phyloP scores from a whole-genome alignment of 2,888 invertebrate genomes.

The Isoperla grammatica region DNA sequence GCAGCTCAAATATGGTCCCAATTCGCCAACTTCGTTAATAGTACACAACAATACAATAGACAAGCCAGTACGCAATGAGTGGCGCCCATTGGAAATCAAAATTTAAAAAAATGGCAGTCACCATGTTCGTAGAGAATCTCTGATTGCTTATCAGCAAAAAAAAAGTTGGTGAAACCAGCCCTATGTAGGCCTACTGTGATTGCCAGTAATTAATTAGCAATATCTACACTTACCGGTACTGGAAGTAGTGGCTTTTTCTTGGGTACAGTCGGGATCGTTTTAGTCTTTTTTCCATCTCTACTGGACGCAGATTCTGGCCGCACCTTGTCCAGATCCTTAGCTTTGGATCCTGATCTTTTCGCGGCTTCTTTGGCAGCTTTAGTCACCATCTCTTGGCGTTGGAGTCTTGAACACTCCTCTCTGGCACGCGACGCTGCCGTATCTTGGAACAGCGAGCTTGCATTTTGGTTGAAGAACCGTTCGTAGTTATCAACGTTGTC shows the following conservation, averaged over 20 bases:
- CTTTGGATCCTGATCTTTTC: conserved; percentile 46
- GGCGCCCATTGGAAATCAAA: no score
- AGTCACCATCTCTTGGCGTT: conserved; percentile 61
- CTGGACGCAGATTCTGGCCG: conserved; percentile 28
- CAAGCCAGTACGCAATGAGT: no score
- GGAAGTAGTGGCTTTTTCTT: conserved; percentile 18
- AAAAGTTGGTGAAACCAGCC: no score
- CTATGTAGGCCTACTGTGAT: no score
- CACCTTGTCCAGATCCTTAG: conserved; percentile 20
- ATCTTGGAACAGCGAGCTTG: conserved; percentile 65
- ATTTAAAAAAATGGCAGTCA: no score
- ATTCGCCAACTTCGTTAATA: no score
- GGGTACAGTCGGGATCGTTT: conserved; percentile 9
- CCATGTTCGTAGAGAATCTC: no score
- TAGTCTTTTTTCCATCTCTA: conserved; percentile 8
- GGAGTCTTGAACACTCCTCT: conserved; percentile 64
- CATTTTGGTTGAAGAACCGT: conserved; percentile 67
- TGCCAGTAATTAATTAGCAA: no score
- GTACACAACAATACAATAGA: no score
- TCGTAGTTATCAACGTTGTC: conserved; percentile 56
- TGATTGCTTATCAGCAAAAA: no score
- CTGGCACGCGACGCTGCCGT: conserved; percentile 73
- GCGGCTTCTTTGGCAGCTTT: conserved; percentile 56
- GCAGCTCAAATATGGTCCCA: no score
- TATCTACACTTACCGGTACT: no score